Percentiles rank a stretch among this genome's conserved stretches.
Conservation (phyloP, 1,140 invertebrate genomes). For the Triops longicaudatus region DNA sequence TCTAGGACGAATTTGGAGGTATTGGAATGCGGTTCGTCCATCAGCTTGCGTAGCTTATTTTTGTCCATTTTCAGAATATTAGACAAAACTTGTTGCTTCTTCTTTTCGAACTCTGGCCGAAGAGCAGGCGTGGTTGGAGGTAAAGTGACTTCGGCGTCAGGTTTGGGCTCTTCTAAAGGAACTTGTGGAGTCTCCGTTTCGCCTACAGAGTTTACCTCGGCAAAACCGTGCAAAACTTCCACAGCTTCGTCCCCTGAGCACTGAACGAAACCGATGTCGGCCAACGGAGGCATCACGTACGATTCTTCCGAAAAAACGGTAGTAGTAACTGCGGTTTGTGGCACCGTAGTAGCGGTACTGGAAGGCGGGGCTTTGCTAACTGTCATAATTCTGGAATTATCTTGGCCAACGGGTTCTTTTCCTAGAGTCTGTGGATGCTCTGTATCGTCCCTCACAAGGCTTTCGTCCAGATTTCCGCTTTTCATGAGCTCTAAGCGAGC, state of each 20-base stretch:
- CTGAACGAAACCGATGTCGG: background rate
- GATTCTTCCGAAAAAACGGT: background rate
- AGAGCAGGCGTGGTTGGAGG: background rate
- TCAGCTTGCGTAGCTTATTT: constrained; percentile 6
- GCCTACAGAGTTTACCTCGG: background rate
- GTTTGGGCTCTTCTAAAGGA: background rate
- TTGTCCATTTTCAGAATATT: constrained; percentile 1
- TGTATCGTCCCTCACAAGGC: background rate
- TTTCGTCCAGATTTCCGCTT: background rate
- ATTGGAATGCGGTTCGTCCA: constrained; percentile 1
- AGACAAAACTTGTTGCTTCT: background rate
- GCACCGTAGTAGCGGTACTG: background rate
- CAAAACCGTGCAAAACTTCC: background rate
- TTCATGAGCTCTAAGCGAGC: background rate
- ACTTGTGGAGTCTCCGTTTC: background rate
- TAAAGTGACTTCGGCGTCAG: background rate
- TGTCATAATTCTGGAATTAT: background rate
- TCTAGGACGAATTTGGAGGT: background rate
- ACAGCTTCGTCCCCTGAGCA: background rate
- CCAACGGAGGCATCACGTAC: background rate
- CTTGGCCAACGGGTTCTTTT: background rate
- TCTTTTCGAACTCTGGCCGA: background rate
- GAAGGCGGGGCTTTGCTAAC: background rate
- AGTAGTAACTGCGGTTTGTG: background rate
- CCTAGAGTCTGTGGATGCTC: background rate